Percentiles rank a stretch among this genome's conserved stretches.
phyloP scores from a whole-genome alignment of 2,113 vertebrate genomes.

The Prochilodus magdalenae region DNA sequence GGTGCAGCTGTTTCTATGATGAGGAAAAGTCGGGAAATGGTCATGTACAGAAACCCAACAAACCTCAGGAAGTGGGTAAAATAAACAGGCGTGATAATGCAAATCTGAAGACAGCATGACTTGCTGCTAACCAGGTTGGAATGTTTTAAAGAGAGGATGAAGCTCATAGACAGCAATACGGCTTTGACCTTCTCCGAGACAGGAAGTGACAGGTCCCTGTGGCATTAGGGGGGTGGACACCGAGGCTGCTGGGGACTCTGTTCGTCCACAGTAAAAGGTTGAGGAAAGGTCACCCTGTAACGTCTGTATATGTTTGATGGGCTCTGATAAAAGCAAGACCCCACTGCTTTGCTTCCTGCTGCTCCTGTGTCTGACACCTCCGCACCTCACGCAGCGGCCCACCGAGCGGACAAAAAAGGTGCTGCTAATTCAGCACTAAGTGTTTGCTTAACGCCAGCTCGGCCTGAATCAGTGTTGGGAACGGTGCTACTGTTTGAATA shows the following conservation, averaged over 20 bases:
- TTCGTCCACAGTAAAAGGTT: conserved; percentile 27
- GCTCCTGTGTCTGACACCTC: conserved; percentile 2
- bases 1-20: too few relatives aligned
- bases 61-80: too few relatives aligned
- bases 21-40: too few relatives aligned
- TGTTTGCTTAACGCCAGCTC: background rate
- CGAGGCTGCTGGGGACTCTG: conserved; percentile 3
- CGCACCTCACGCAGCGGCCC: background rate
- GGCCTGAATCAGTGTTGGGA: background rate
- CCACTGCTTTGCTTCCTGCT: conserved; percentile 29
- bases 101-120: too few relatives aligned
- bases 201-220: conserved; percentile 36
- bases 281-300: conserved; percentile 39
- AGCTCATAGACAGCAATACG: background rate
- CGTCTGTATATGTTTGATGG: conserved; percentile 33
- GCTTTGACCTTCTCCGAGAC: conserved; percentile 50
- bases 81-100: too few relatives aligned
- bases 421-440: background rate
- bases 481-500: background rate
- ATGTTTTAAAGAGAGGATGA: background rate
- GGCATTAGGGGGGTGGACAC: conserved; percentile 42
- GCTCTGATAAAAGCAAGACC: conserved; percentile 35
- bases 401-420: background rate
- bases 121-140: too few relatives aligned
- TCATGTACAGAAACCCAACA: too few relatives aligned